phyloP scores from a whole-genome alignment of 2,797 vertebrate species.

The Catamblyrhynchus diadema region DNA sequence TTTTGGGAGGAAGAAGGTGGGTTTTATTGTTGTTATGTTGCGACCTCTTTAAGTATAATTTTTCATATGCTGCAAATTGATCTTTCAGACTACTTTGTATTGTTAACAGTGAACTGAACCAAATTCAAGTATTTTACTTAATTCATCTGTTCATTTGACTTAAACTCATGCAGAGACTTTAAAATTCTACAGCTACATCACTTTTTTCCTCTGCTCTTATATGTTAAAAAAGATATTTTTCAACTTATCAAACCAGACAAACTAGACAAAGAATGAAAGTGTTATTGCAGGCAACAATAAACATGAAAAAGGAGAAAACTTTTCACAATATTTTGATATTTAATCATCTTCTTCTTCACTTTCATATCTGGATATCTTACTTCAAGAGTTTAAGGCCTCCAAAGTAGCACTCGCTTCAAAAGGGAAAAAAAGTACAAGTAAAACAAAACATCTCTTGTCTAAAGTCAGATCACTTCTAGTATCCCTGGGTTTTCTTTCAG shows the following conservation, averaged over 20 bases:
- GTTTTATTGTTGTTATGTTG: background rate
- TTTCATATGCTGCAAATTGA: background rate
- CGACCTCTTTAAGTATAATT: background rate
- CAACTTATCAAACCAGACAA: background rate
- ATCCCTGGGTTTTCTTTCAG: background rate
- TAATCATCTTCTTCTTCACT: background rate
- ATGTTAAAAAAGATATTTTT: background rate
- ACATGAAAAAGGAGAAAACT: background rate
- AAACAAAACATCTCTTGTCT: background rate
- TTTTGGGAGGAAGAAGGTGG: rapidly evolving
- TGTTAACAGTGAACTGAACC: background rate
- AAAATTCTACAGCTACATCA: background rate
- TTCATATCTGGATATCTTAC: background rate
- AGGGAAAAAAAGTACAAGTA: background rate
- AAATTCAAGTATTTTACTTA: background rate
- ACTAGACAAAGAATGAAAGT: background rate
- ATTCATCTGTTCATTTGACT: background rate
- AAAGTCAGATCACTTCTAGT: background rate
- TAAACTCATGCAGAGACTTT: background rate
- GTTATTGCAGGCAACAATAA: background rate
- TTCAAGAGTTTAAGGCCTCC: background rate
- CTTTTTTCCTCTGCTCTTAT: background rate
- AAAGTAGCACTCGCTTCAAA: background rate
- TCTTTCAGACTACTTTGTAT: background rate
- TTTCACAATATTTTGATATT: background rate